Percentiles rank a stretch among this genome's conserved stretches.
Conservation (phyloP, 1,140 invertebrate species). For the Drosophila nigromelanica region DNA sequence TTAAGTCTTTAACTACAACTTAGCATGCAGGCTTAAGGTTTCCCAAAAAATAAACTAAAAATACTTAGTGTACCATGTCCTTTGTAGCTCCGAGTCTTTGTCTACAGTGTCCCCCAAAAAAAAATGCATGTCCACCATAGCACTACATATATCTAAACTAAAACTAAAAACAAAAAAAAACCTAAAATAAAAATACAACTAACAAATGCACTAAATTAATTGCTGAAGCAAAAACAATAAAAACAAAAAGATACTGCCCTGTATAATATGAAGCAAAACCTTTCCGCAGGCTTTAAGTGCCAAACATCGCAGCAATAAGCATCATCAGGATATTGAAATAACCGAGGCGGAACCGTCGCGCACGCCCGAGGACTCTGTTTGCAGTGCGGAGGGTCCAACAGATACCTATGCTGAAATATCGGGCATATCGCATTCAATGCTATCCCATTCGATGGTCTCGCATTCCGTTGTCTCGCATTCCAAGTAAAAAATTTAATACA, state of each 20-base stretch:
- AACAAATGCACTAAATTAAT: slow-evolving; percentile 33
- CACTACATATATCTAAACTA: slow-evolving; percentile 38
- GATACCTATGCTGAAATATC: slow-evolving; percentile 83
- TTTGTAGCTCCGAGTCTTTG: slow-evolving; percentile 5
- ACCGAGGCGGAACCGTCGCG: slow-evolving; percentile 89
- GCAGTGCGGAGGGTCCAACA: slow-evolving; percentile 89
- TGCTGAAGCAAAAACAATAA: slow-evolving; percentile 11
- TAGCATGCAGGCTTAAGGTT: slow-evolving; percentile 32
- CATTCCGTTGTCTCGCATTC: slow-evolving; percentile 81
- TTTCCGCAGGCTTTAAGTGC: slow-evolving; percentile 86
- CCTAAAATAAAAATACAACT: slow-evolving; percentile 20
- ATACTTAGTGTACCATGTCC: background rate
- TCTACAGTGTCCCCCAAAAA: slow-evolving; percentile 8
- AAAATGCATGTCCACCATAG: slow-evolving; percentile 33
- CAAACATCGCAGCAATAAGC: slow-evolving; percentile 85
- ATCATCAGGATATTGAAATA: slow-evolving; percentile 85
- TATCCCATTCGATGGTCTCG: slow-evolving; percentile 81
- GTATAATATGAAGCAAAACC: slow-evolving; percentile 32
- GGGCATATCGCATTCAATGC: slow-evolving; percentile 82
- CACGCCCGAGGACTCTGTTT: slow-evolving; percentile 89
- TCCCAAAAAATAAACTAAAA: slow-evolving; percentile 11
- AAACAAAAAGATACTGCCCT: slow-evolving; percentile 10
- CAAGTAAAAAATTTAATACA: slow-evolving; percentile 39
- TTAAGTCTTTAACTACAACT: slow-evolving; percentile 21
- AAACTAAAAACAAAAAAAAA: slow-evolving; percentile 27